Conservation (phyloP, 2,888 invertebrate genomes). For the Drosophila koepferae region DNA sequence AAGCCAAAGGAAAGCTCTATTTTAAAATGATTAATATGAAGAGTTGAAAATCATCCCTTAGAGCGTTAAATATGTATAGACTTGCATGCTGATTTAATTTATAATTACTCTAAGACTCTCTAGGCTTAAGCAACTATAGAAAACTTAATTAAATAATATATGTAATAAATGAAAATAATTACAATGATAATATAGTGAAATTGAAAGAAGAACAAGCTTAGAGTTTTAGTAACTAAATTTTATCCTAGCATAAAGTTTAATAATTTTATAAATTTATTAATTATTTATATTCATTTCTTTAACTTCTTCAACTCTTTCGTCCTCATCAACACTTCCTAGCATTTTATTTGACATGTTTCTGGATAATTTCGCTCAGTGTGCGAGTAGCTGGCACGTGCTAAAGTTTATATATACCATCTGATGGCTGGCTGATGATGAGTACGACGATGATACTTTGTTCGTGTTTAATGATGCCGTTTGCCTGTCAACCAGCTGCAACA, state of each 20-base stretch:
- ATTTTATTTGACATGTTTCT: conserved; percentile 5
- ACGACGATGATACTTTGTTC: conserved; percentile 77
- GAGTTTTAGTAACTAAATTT: neutral
- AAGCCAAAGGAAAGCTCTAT: too few relatives aligned
- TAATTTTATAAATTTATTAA: neutral
- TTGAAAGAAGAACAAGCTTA: too few relatives aligned
- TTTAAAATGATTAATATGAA: too few relatives aligned
- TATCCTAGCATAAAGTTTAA: neutral
- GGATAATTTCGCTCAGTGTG: conserved; percentile 56
- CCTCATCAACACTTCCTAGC: neutral
- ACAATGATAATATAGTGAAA: too few relatives aligned
- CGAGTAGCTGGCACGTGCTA: conserved; percentile 62
- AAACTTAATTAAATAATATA: too few relatives aligned
- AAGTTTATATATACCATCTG: conserved; percentile 66
- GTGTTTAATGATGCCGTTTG: conserved; percentile 80
- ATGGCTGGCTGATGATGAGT: conserved; percentile 53
- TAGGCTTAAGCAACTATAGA: neutral
- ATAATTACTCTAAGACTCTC: too few relatives aligned
- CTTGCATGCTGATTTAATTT: neutral
- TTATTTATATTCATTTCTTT: neutral
- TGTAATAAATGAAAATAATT: too few relatives aligned
- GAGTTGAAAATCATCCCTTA: neutral
- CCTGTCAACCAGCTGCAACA: conserved; percentile 51
- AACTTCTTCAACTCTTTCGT: neutral
- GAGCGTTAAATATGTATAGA: too few relatives aligned